A percentile compares a stretch with the other conserved stretches of the same genome.
phyloP scores from a whole-genome alignment of 2,113 vertebrate genomes.

The Galemys pyrenaicus region DNA sequence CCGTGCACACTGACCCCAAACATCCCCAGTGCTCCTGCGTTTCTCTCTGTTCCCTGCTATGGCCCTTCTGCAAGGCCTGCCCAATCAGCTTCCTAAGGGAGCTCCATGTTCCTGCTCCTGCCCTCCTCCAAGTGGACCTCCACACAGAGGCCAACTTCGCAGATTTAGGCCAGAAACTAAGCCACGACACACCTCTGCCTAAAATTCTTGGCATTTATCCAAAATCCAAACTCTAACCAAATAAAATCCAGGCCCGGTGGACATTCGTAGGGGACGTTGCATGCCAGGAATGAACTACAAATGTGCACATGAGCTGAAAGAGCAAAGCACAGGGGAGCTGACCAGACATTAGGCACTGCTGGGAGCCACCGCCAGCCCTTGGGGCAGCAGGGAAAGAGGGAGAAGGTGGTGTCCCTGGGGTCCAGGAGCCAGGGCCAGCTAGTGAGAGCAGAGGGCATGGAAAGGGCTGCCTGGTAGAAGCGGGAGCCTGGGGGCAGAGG shows the following conservation, averaged over 20 bases:
- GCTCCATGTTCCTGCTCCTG: too few relatives aligned
- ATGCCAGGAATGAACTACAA: background rate
- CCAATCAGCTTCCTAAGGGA: background rate
- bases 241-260: background rate
- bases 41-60: background rate
- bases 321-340: background rate
- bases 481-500: background rate
- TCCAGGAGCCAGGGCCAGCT: background rate
- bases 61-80: accelerated
- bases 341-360: background rate
- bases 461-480: background rate
- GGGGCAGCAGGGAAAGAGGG: background rate
- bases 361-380: background rate
- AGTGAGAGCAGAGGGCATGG: background rate
- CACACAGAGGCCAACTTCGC: accelerated
- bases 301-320: background rate
- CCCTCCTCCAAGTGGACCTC: background rate
- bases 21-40: too few relatives aligned
- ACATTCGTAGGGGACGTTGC: background rate
- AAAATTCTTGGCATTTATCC: background rate
- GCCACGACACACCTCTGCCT: background rate
- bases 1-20: background rate
- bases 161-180: background rate
- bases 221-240: background rate
- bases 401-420: too few relatives aligned